phyloP scores from a whole-genome alignment of 2,797 vertebrate species.

The Pangasius sanitwongsei region DNA sequence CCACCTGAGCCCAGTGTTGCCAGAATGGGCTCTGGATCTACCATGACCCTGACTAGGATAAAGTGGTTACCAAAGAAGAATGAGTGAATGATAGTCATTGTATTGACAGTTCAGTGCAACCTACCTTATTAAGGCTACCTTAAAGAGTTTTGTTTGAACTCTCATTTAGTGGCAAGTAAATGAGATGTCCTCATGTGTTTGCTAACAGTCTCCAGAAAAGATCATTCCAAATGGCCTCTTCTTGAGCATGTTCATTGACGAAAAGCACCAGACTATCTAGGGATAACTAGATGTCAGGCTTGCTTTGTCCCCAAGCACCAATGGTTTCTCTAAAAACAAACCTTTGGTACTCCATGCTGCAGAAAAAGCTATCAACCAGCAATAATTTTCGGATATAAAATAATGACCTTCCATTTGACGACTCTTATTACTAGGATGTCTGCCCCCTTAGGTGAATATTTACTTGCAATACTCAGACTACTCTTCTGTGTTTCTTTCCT shows the following conservation, averaged over 20 bases:
- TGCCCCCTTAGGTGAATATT: constrained; percentile 19
- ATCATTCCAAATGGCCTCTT: not conserved
- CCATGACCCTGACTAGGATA: not conserved
- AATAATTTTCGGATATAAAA: constrained; percentile 1
- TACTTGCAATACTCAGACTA: not conserved
- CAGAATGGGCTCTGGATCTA: not conserved
- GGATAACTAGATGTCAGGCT: not conserved
- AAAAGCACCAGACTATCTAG: not conserved
- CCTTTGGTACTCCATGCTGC: not conserved
- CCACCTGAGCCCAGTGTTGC: not conserved
- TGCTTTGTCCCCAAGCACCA: not conserved
- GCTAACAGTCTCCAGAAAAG: not conserved
- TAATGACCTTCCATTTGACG: not conserved
- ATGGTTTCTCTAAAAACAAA: not conserved
- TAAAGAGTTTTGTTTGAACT: not conserved
- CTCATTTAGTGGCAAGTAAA: not conserved
- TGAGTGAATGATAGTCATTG: not conserved
- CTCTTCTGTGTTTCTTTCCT: constrained; percentile 32
- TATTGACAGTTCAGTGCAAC: not conserved
- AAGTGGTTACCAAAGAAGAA: not conserved
- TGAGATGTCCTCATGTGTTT: not conserved
- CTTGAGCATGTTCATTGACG: not conserved
- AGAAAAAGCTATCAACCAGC: not conserved
- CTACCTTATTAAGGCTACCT: not conserved
- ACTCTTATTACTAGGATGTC: not conserved